These are phyloP conservation scores for Macrostomum lignano DNA, from an alignment of 1,140 invertebrate genomes.

Conservation along the genomic window DNA sequence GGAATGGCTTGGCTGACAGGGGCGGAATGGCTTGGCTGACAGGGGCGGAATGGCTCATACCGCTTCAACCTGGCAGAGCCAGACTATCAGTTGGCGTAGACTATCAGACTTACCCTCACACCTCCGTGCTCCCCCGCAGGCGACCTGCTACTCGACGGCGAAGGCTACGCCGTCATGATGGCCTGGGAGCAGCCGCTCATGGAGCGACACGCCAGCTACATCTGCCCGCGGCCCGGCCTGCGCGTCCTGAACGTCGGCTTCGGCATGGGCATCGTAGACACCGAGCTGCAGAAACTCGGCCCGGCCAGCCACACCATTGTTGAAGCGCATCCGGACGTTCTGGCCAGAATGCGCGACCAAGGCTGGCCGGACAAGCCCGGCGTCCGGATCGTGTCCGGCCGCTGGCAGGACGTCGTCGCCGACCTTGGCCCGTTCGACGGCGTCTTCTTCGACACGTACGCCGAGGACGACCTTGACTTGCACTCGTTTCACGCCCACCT, in stretches of 20 bases:
- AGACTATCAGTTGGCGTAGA: no score
- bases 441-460: slow-evolving; percentile 6
- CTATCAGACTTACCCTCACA: no score
- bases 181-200: slow-evolving; percentile 5
- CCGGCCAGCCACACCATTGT: slow-evolving; percentile 1
- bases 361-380: slow-evolving; percentile 1
- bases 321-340: slow-evolving; percentile 5
- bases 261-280: slow-evolving; percentile 6
- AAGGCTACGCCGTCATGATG: slow-evolving; percentile 6
- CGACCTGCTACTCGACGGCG: not conserved
- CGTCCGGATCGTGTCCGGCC: not conserved
- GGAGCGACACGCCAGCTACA: slow-evolving; percentile 3
- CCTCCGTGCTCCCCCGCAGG: no score
- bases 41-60: no score
- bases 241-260: slow-evolving; percentile 5
- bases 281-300: not conserved
- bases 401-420: slow-evolving; percentile 3
- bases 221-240: not conserved
- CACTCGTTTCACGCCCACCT: slow-evolving; percentile 3
- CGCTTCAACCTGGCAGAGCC: no score
- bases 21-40: no score
- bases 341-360: not conserved
- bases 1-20: no score
- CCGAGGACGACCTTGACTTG: slow-evolving; percentile 6
- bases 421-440: slow-evolving; percentile 2